phyloP scores from a whole-genome alignment of 2,888 invertebrate genomes.

The Mongoloraphidia duomilia region DNA sequence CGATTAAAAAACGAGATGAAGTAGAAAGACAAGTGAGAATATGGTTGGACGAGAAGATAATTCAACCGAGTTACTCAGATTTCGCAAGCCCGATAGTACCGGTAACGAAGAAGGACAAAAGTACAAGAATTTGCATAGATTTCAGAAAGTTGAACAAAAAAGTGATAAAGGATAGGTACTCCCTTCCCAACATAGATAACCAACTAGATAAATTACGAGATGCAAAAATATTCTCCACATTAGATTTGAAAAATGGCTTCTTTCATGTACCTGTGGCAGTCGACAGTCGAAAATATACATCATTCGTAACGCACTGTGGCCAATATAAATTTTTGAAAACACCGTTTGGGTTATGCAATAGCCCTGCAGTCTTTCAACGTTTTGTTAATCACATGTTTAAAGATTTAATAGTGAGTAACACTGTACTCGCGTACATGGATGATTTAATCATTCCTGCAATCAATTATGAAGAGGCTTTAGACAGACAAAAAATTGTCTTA shows the following conservation, averaged over 20 bases:
- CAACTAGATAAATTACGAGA: slow-evolving; percentile 11
- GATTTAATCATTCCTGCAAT: slow-evolving; percentile 8
- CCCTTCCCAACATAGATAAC: slow-evolving; percentile 15
- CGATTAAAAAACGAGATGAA: slow-evolving; percentile 6
- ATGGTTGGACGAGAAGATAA: slow-evolving; percentile 13
- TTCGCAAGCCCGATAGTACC: slow-evolving; percentile 17
- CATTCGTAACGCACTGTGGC: slow-evolving; percentile 16
- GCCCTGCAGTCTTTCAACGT: slow-evolving; percentile 14
- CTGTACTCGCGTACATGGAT: slow-evolving; percentile 10
- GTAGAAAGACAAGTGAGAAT: slow-evolving; percentile 11
- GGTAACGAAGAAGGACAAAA: slow-evolving; percentile 13
- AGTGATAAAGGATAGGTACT: slow-evolving; percentile 13
- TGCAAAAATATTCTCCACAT: slow-evolving; percentile 11
- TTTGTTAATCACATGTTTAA: slow-evolving; percentile 13
- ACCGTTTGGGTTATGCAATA: slow-evolving; percentile 17
- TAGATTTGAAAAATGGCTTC: slow-evolving; percentile 17
- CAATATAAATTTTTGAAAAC: slow-evolving; percentile 15
- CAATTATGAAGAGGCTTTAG: slow-evolving; percentile 2
- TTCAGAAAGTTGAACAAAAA: slow-evolving; percentile 13
- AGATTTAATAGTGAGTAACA: slow-evolving; percentile 8
- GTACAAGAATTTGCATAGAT: slow-evolving; percentile 14
- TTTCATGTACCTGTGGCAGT: slow-evolving; percentile 17
- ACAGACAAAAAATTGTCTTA: slow-evolving; percentile 10
- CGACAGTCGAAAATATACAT: slow-evolving; percentile 14
- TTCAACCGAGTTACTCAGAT: slow-evolving; percentile 14